A percentile compares a stretch with the other conserved stretches of the same genome.
Conservation (phyloP, 1,140 invertebrate species). For the Protaetia brevitarsis region DNA sequence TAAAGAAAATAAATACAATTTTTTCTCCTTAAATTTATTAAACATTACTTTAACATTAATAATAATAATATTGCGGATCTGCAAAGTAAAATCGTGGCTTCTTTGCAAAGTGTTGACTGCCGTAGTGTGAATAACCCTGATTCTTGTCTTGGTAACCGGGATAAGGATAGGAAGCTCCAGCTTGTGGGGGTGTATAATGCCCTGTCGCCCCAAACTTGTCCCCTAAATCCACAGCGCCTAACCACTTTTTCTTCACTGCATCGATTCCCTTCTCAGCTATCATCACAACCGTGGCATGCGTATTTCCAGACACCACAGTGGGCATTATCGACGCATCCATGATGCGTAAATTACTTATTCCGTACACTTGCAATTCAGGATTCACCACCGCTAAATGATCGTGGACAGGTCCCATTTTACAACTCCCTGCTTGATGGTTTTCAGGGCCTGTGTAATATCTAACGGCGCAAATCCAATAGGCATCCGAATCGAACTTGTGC, state of each 20-base stretch:
- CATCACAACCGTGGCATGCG: constrained; percentile 79
- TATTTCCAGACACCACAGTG: constrained; percentile 70
- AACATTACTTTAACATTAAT: no score
- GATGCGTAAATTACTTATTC: constrained; percentile 66
- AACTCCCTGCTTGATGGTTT: constrained; percentile 82
- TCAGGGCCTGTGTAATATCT: constrained; percentile 72
- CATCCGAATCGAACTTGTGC: constrained; percentile 70
- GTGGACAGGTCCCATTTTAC: constrained; percentile 70
- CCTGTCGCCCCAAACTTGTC: no score
- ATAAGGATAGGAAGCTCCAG: no score
- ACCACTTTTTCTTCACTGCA: constrained; percentile 69
- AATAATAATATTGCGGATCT: no score
- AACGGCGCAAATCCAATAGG: constrained; percentile 78
- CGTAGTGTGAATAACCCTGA: no score
- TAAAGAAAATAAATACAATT: no score
- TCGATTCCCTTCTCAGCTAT: constrained; percentile 79
- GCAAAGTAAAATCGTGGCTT: no score
- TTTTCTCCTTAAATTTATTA: no score
- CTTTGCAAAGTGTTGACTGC: no score
- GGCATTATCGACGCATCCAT: constrained; percentile 82
- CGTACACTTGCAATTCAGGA: constrained; percentile 65
- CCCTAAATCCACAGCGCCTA: no score
- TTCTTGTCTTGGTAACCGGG: no score
- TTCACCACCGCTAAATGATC: constrained; percentile 72
- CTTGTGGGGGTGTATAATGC: no score